Conservation (phyloP, 2,797 vertebrate species). For the Lagocephalus sceleratus region DNA sequence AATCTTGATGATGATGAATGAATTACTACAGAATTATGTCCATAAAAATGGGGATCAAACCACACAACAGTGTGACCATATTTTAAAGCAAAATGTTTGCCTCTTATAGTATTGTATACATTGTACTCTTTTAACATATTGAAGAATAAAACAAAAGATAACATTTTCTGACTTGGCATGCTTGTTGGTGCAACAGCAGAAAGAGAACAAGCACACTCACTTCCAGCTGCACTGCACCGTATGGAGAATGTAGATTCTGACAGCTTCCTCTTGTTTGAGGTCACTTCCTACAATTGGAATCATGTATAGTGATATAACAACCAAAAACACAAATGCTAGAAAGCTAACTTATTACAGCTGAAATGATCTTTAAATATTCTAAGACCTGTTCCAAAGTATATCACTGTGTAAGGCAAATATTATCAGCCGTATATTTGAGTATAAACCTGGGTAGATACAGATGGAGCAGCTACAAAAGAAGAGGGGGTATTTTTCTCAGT, state of each 20-base stretch:
- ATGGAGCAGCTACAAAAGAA: constrained; percentile 10
- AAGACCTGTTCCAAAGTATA: constrained; percentile 19
- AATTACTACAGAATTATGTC: no score
- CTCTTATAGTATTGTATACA: no score
- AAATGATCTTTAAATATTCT: background rate
- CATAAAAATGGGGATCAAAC: no score
- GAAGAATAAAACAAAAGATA: background rate
- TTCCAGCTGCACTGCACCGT: no score
- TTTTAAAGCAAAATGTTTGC: no score
- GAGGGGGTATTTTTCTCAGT: constrained; percentile 57
- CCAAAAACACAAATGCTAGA: background rate
- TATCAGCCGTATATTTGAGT: background rate
- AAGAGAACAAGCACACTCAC: constrained; percentile 45
- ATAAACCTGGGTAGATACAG: constrained; percentile 42
- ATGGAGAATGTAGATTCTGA: no score
- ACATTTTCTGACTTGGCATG: constrained; percentile 62
- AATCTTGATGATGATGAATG: no score
- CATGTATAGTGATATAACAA: background rate
- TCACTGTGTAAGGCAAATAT: no score
- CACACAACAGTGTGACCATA: no score
- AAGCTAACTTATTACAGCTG: background rate
- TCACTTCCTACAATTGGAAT: no score
- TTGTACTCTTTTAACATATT: no score
- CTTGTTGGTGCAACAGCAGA: constrained; percentile 59
- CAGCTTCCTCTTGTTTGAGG: no score